These are phyloP conservation scores for Glaucomys volans DNA, from an alignment of 2,113 vertebrate species.

Conservation along the genomic window DNA sequence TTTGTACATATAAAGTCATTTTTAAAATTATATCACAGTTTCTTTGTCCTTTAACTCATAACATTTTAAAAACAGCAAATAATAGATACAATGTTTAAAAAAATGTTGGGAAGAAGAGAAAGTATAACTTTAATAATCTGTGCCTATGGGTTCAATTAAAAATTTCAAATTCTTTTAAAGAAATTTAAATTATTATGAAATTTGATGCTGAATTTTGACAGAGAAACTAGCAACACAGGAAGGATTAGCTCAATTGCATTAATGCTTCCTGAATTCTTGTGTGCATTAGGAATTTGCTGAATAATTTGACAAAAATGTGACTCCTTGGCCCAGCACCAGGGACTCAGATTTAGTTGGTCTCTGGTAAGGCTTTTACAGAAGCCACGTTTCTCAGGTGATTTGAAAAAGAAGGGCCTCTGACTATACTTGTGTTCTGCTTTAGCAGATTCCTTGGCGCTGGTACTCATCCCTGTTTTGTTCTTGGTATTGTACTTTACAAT, in stretches of 20 bases:
- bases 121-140: background rate
- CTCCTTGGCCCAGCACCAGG: background rate
- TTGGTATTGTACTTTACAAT: background rate
- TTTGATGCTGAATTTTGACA: background rate
- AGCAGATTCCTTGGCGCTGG: background rate
- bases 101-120: background rate
- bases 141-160: background rate
- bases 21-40: background rate
- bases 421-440: background rate
- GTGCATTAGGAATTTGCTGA: background rate
- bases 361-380: background rate
- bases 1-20: background rate
- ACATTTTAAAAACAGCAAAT: background rate
- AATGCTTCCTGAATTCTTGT: constrained; percentile 1
- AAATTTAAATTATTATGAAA: constrained; percentile 17
- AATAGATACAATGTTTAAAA: background rate
- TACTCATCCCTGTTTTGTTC: background rate
- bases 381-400: background rate
- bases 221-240: background rate
- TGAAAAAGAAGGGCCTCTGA: background rate
- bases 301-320: background rate
- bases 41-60: background rate
- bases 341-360: background rate
- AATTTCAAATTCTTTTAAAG: background rate
- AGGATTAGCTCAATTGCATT: background rate